A percentile compares a stretch with the other conserved stretches of the same genome.
These are phyloP conservation scores for Ophioninae sp. DNA, from an alignment of 2,888 invertebrate species.

Conservation along the genomic window DNA sequence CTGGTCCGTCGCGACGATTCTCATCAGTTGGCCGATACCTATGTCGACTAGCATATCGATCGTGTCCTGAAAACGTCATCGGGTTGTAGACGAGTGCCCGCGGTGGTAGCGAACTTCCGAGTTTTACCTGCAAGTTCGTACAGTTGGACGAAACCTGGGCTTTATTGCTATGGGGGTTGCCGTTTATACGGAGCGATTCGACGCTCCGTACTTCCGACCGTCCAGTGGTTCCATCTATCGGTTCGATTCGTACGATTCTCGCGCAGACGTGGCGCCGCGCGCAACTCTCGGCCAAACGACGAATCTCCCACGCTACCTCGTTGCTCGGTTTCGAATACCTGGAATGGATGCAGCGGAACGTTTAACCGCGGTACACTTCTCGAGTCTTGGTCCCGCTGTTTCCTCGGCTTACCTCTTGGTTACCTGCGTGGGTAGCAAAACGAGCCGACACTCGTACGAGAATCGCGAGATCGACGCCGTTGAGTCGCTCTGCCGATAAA, in stretches of 20 bases:
- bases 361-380: not conserved
- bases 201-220: not conserved
- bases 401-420: slow-evolving; percentile 19
- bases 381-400: not conserved
- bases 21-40: not conserved
- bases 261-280: slow-evolving; percentile 40
- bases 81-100: too few species aligned
- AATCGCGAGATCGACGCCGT: too few species aligned
- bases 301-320: slow-evolving; percentile 46
- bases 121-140: too few species aligned
- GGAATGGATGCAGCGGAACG: too few species aligned
- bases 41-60: not conserved
- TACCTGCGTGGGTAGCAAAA: slow-evolving; percentile 15
- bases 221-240: not conserved
- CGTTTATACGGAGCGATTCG: not conserved
- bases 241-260: slow-evolving; percentile 22
- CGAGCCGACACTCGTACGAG: slow-evolving; percentile 11
- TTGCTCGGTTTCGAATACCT: too few species aligned
- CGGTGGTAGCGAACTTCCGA: too few species aligned
- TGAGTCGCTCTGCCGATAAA: too few species aligned
- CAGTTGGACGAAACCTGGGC: too few species aligned
- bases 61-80: not conserved
- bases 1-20: not conserved
- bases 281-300: slow-evolving; percentile 55
- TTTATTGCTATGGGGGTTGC: not conserved